Percentiles rank a stretch among this genome's conserved stretches.
Conservation (phyloP, 2,797 vertebrate species). For the Platalea minor region DNA sequence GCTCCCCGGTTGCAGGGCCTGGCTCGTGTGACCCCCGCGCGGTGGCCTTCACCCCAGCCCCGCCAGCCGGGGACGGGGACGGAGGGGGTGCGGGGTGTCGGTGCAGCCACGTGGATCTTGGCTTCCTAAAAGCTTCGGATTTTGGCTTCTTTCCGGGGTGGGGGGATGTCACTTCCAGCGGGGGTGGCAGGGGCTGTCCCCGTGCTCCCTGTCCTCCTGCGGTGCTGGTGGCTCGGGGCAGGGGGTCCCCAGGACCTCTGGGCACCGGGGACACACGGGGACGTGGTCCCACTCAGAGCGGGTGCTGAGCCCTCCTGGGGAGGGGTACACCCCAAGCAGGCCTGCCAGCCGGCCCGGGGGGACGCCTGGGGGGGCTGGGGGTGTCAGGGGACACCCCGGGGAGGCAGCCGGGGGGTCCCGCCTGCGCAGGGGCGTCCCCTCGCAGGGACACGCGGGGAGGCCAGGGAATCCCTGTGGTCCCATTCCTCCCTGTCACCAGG, state of each 20-base stretch:
- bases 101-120: neutral
- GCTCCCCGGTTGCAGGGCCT: neutral
- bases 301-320: neutral
- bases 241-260: neutral
- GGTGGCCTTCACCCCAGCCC: neutral
- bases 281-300: rapidly evolving
- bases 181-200: neutral
- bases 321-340: neutral
- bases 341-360: rapidly evolving
- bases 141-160: neutral
- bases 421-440: neutral
- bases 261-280: neutral
- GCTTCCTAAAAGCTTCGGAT: neutral
- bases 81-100: neutral
- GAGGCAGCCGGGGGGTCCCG: neutral
- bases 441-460: neutral
- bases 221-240: neutral
- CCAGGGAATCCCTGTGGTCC: neutral
- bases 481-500: neutral
- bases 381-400: neutral
- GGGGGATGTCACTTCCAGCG: neutral
- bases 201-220: rapidly evolving
- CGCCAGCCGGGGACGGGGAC: rapidly evolving
- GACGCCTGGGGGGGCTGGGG: neutral
- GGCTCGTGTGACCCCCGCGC: neutral